A percentile compares a stretch with the other conserved stretches of the same genome.
Conservation (phyloP, 2,797 vertebrate genomes). For the Melanogrammus aeglefinus region DNA sequence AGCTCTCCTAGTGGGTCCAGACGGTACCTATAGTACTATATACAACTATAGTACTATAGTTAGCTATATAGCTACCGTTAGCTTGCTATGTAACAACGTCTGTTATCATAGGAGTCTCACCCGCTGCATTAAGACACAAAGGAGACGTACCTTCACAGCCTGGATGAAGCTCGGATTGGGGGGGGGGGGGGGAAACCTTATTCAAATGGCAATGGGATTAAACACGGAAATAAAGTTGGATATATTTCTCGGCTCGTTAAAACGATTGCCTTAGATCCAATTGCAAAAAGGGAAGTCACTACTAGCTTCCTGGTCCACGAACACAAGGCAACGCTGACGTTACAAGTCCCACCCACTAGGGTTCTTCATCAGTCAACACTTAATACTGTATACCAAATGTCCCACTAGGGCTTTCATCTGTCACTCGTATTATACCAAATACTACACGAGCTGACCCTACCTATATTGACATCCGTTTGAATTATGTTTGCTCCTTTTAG, state of each 20-base stretch:
- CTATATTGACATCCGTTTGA: neutral
- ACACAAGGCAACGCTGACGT: constrained; percentile 40
- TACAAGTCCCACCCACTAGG: constrained; percentile 35
- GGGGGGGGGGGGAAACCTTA: neutral
- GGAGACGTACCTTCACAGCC: neutral
- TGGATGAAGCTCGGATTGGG: neutral
- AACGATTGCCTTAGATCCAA: constrained; percentile 8
- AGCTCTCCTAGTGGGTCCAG: too few species aligned
- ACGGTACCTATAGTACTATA: too few species aligned
- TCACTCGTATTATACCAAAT: neutral
- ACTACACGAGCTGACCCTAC: too few species aligned
- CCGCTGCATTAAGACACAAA: neutral
- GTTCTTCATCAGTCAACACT: constrained; percentile 24
- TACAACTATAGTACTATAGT: too few species aligned
- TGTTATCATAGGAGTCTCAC: neutral
- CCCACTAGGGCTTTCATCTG: constrained; percentile 5
- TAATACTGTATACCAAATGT: neutral
- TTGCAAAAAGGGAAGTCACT: constrained; percentile 56
- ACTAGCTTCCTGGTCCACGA: constrained; percentile 51
- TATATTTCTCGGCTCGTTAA: constrained; percentile 6
- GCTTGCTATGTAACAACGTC: neutral
- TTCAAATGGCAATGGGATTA: neutral
- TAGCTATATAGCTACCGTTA: neutral
- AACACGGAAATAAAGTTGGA: constrained; percentile 3
- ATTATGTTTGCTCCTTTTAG: neutral